Conservation (phyloP, 2,888 invertebrate species). For the Myopa testacea region DNA sequence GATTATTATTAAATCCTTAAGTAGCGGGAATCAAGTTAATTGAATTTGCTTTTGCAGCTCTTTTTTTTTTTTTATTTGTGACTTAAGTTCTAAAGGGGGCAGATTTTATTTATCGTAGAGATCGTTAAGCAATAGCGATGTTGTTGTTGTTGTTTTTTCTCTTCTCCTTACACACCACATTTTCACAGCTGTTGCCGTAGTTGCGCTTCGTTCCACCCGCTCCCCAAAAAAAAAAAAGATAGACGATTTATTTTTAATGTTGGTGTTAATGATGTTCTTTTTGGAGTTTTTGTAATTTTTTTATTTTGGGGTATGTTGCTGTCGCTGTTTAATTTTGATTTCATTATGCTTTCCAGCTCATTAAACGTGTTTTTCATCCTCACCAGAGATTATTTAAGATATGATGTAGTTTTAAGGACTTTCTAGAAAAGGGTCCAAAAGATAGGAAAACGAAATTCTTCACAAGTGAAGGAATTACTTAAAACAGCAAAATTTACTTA, state of each 20-base stretch:
- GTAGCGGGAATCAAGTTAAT: conserved; percentile 51
- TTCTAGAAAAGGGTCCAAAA: neutral
- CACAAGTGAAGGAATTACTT: neutral
- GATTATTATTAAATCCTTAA: conserved; percentile 54
- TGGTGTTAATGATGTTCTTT: conserved; percentile 18
- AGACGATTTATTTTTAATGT: conserved; percentile 11
- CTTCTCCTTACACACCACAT: neutral
- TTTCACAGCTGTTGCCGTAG: neutral
- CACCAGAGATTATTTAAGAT: neutral
- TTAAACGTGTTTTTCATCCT: conserved; percentile 24
- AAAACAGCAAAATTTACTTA: too few species aligned
- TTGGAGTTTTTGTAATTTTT: neutral
- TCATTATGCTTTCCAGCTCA: conserved; percentile 29
- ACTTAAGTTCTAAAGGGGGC: too few species aligned
- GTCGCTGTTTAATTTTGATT: conserved; percentile 33
- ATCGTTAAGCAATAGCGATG: too few species aligned
- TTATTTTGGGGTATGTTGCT: neutral
- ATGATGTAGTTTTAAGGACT: neutral
- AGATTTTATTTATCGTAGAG: neutral
- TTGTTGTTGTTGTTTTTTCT: too few species aligned
- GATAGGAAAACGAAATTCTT: neutral
- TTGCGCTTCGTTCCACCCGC: neutral
- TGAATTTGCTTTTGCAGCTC: conserved; percentile 51
- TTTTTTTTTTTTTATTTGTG: conserved; percentile 27
- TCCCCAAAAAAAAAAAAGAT: neutral